Conservation (phyloP, 2,888 invertebrate species). For the Drosophila austrosaltans region DNA sequence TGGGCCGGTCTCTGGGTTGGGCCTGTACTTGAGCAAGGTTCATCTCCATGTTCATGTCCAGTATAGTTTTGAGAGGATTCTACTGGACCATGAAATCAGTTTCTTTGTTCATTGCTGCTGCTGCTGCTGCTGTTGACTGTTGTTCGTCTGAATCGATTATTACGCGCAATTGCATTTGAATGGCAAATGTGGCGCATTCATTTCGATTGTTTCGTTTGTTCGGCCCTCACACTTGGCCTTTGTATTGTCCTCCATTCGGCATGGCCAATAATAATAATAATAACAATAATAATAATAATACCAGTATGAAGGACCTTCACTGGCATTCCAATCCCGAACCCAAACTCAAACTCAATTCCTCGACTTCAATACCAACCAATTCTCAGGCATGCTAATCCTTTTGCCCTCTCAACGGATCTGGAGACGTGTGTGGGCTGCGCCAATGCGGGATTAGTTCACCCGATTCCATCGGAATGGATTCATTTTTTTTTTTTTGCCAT, state of each 20-base stretch:
- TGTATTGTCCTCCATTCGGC: conserved; percentile 65
- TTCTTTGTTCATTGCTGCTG: not conserved
- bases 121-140: not conserved
- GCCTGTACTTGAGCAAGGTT: not conserved
- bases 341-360: not conserved
- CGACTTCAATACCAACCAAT: not conserved
- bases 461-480: conserved; percentile 34
- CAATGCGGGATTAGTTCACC: conserved; percentile 66
- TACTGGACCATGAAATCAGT: not conserved
- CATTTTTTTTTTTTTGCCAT: conserved; percentile 61
- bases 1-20: not conserved
- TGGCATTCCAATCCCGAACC: not conserved
- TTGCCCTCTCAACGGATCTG: conserved; percentile 16
- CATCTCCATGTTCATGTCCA: conserved; percentile 36
- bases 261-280: conserved; percentile 61
- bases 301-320: conserved; percentile 18
- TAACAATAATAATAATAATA: conserved; percentile 48
- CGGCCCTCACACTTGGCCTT: conserved; percentile 71
- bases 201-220: conserved; percentile 39
- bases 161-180: conserved; percentile 73
- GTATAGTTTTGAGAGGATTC: conserved; percentile 46
- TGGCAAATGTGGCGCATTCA: conserved; percentile 71
- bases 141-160: conserved; percentile 62
- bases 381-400: conserved; percentile 71
- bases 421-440: conserved; percentile 80